Conservation (phyloP, 1,140 invertebrate species). For the Bathynomus jamesi region DNA sequence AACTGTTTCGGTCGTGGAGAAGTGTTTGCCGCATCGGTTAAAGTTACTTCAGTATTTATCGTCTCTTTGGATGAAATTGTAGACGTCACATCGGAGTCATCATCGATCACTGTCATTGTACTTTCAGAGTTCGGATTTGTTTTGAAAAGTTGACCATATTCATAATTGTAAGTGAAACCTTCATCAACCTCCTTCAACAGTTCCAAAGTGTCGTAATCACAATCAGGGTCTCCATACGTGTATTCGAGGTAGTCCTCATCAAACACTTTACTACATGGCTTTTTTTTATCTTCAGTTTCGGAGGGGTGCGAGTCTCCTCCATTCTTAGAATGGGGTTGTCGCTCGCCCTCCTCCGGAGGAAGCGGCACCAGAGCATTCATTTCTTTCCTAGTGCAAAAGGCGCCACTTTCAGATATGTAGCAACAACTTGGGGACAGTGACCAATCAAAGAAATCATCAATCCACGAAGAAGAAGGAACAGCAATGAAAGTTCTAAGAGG, state of each 20-base stretch:
- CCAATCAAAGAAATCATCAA: conserved; percentile 90
- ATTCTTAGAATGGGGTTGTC: too few species aligned
- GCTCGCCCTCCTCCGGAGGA: conserved; percentile 4
- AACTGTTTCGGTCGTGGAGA: neutral
- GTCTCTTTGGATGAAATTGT: neutral
- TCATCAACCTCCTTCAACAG: conserved; percentile 1
- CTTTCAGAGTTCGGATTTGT: neutral
- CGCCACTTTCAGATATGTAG: conserved; percentile 45
- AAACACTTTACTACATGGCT: neutral
- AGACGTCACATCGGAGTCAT: neutral
- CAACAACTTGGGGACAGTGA: conserved; percentile 50
- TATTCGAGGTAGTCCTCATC: conserved; percentile 23
- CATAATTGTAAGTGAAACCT: conserved; percentile 7
- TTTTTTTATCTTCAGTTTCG: neutral
- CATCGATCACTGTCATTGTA: neutral
- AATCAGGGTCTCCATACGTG: conserved; percentile 28
- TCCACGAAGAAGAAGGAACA: conserved; percentile 69
- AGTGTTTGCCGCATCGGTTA: neutral
- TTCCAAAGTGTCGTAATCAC: neutral
- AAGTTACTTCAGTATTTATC: neutral
- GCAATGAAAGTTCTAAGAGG: conserved; percentile 68
- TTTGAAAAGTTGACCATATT: conserved; percentile 14
- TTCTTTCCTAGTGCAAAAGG: conserved; percentile 22
- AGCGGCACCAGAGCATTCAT: conserved; percentile 6
- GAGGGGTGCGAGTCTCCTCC: neutral